Evolutionary conservation across 2,797 vertebrate genomes (phyloP).

Genomic region (Xyrichtys novacula): DNA sequence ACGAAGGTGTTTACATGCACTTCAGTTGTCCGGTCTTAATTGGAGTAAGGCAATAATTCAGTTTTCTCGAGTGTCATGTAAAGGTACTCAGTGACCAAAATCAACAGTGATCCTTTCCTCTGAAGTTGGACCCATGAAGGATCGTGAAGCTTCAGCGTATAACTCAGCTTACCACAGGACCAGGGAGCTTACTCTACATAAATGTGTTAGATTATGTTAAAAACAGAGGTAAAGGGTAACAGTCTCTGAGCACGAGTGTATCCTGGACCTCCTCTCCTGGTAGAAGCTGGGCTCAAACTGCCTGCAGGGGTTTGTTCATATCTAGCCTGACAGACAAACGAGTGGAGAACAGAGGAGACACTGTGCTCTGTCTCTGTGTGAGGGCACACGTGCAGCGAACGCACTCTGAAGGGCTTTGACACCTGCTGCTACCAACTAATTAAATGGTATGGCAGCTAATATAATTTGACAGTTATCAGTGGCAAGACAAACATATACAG

Average conservation of each 20-base stretch:
- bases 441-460: constrained; percentile 80
- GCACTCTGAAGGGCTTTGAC: constrained; percentile 77
- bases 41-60: no score
- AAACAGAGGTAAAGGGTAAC: constrained; percentile 19
- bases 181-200: not conserved
- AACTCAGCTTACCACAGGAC: no score
- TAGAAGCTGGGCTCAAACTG: constrained; percentile 40
- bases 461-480: constrained; percentile 86
- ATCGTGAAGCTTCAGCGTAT: no score
- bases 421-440: constrained; percentile 86
- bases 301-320: constrained; percentile 71
- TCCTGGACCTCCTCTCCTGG: constrained; percentile 15
- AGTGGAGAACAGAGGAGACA: constrained; percentile 71
- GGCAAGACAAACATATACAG: constrained; percentile 80
- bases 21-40: no score
- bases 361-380: constrained; percentile 74
- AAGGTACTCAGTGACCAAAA: no score
- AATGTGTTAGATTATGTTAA: not conserved
- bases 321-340: constrained; percentile 70
- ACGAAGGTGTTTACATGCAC: no score
- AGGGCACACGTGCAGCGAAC: constrained; percentile 66
- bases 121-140: no score
- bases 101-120: no score
- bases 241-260: not conserved
- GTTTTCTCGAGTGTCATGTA: no score